Percentiles rank a stretch among this genome's conserved stretches.
Conservation (phyloP, 2,888 invertebrate species). For the Boloria euphrosyne region DNA sequence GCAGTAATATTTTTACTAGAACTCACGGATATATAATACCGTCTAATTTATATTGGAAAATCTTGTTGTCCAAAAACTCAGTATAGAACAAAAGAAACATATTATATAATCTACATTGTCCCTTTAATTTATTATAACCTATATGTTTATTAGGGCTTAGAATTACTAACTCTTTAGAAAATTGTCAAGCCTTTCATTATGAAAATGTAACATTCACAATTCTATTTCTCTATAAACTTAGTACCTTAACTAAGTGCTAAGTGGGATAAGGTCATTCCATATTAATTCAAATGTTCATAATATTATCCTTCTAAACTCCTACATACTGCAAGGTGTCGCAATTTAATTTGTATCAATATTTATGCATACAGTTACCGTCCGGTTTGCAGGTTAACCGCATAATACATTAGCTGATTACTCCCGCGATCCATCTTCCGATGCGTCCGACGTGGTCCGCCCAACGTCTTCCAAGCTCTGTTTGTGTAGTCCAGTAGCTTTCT, state of each 20-base stretch:
- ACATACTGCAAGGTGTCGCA: slow-evolving; percentile 28
- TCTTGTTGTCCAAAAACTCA: no score
- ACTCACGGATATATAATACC: no score
- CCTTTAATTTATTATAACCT: no score
- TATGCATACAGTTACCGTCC: slow-evolving; percentile 55
- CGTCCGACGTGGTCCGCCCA: slow-evolving; percentile 63
- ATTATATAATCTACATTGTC: no score
- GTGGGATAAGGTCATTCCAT: background rate
- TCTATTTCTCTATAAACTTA: no score
- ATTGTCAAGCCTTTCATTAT: no score
- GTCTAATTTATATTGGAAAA: no score
- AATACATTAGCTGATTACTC: slow-evolving; percentile 79
- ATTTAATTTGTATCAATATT: slow-evolving; percentile 61
- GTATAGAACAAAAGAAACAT: no score
- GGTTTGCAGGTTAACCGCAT: slow-evolving; percentile 68
- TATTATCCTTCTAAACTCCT: slow-evolving; percentile 14
- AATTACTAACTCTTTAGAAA: no score
- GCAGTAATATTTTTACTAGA: no score
- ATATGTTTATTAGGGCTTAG: no score
- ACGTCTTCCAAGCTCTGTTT: slow-evolving; percentile 51
- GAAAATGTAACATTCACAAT: no score
- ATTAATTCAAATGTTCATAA: slow-evolving; percentile 8
- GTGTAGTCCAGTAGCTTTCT: slow-evolving; percentile 27
- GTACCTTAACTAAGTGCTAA: background rate
- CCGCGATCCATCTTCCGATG: slow-evolving; percentile 72